Evolutionary conservation across 1,140 invertebrate species (phyloP), one percentile per base, ranked within the genome.

Genomic region (Oncopodura yosiiana): DNA sequence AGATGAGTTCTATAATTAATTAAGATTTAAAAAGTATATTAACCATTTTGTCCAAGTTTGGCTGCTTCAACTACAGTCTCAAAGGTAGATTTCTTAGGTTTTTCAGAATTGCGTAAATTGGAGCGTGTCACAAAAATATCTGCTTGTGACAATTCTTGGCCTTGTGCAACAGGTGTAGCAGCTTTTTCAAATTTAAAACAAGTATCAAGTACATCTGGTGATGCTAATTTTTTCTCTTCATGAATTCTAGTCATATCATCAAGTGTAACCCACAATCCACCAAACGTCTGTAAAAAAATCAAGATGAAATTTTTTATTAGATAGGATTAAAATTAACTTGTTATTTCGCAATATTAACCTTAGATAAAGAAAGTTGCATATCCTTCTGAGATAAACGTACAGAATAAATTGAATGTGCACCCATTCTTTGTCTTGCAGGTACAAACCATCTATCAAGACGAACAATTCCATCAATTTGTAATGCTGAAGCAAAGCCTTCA

Each of bases 11-110:
- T 36, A 21, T 43, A 38, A n/a, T 53, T 6, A 42, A 37, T 16
- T 21, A 23, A 52, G 3, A 60, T 12, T 18, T 32, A 18, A 14
- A 24, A 32, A 42, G 50, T 53, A 24, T 14, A 37, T 5, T 27
- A 48, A 66, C 65, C 60, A 41, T 27, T 30, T 38, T 48, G 52
- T 16, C 61, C 55, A 12, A 66, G 56, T 56, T 69, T 69, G n/a
- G 71, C 69, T 3, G 69, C 66, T 45, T 67, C 65, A 27, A 73
- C 51, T 12, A 71, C 45, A 14, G 66, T 61, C 51, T 73, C 69
- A 37, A 57, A 55, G 12, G 57, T 58, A 16, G 50, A 46, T 41
- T 44, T 51, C 39, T 50, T 56, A 3, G 8, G 16, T 29, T 50
- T 57, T 14, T 3, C 5, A n/a, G 12, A 2, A 23, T 59, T 50